A percentile compares a stretch with the other conserved stretches of the same genome.
phyloP scores from a whole-genome alignment of 2,888 invertebrate genomes.

The Dicranocentrus wangi region DNA sequence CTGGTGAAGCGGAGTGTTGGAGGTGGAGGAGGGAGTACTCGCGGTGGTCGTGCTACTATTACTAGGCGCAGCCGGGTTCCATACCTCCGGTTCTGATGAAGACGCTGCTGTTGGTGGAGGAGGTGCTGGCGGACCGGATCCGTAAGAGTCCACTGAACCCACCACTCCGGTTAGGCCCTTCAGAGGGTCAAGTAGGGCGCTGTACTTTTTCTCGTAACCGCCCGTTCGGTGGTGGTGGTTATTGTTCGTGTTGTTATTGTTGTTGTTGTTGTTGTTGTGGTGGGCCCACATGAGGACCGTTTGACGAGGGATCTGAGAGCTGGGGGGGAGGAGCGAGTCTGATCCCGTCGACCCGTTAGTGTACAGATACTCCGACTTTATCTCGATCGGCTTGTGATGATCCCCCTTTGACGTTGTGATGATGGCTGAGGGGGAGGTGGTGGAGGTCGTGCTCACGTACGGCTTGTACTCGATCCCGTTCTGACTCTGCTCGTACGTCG shows the following conservation, averaged over 20 bases:
- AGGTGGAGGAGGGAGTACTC: constrained; percentile 48
- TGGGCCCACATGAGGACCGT: constrained; percentile 95
- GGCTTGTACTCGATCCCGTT: constrained; percentile 74
- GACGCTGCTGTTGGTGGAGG: constrained; percentile 1
- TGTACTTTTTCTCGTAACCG: constrained; percentile 55
- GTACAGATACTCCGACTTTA: constrained; percentile 58
- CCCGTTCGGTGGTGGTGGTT: not conserved
- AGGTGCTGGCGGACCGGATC: not conserved
- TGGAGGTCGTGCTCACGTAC: constrained; percentile 32
- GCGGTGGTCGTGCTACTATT: constrained; percentile 47
- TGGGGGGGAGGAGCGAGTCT: constrained; percentile 10
- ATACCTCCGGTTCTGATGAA: constrained; percentile 38
- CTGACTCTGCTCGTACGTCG: constrained; percentile 59
- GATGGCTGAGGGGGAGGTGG: no score
- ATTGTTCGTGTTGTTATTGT: constrained; percentile 45
- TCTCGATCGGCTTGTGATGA: constrained; percentile 39
- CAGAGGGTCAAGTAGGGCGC: constrained; percentile 61
- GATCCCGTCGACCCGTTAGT: constrained; percentile 60
- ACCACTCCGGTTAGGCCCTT: constrained; percentile 63
- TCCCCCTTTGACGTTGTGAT: no score
- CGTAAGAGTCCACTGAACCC: constrained; percentile 41
- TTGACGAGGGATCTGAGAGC: constrained; percentile 80
- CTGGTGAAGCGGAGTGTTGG: not conserved
- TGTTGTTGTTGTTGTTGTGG: constrained; percentile 66
- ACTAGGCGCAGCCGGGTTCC: constrained; percentile 47